Evolutionary conservation across 2,113 vertebrate species (phyloP), one percentile per base, ranked within the genome.

Genomic region (Callopanchax toddi): DNA sequence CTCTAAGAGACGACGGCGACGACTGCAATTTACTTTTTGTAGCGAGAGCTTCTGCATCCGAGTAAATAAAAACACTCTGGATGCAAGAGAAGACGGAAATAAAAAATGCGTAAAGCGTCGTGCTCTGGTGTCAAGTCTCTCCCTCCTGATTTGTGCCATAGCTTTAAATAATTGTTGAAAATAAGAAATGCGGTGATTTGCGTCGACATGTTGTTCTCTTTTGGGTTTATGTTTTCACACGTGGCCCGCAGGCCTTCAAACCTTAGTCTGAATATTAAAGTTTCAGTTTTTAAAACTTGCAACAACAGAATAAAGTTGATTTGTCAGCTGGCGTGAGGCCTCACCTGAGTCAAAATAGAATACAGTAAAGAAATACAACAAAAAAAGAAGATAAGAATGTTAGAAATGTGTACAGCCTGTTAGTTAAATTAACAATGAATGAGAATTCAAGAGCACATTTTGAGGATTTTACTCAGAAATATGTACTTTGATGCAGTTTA

Each of bases 1-100:
- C 83, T 83, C 71, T 51, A 44, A 74, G 72, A 86, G 81, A 83
- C 67, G 66, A 59, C 72, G 74, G 69, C 74, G 51, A 60, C 70
- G 60, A 54, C 55, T 61, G 81, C 74, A 76, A 60, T 71, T 84
- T 48, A 49, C 44, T 78, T 83, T 32, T 32, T 77, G 74, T 64
- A 63, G 44, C 51, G 56, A 80, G 53, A 55, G 65, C 68, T 66
- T 71, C 52, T 71, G 23, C 22, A 61, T 81, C 67, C 74, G 45
- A 67, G 60, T 11, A 36, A 53, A 36, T 36, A 74, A 74, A 76
- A 62, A 23, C 39, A 62, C 49, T 68, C 21, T 17, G 45, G 53
- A 29, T 69, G 62, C 39, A 56, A 50, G 29, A 25, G 22, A 45
- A 34, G 45, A 60, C 2, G 43, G 20, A 68, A 32, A 15, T 39